Evolutionary conservation across 2,113 vertebrate genomes (phyloP).

Genomic region (Campylorhamphus procurvoides): DNA sequence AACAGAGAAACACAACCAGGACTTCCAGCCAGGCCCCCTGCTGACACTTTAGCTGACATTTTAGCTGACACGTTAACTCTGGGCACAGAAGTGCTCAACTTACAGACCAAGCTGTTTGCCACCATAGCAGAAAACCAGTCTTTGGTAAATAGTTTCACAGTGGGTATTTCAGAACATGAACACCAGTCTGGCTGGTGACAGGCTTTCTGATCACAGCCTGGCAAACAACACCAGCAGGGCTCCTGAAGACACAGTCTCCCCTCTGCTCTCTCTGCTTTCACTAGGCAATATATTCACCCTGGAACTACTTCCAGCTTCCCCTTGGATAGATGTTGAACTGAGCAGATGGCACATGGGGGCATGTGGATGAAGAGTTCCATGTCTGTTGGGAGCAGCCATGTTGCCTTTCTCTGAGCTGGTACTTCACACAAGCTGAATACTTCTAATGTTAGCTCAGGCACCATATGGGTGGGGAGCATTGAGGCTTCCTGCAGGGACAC

Average conservation of each 20-base stretch:
- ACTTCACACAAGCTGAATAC: neutral
- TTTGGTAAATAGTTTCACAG: neutral
- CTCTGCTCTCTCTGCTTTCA: neutral
- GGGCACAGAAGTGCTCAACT: neutral
- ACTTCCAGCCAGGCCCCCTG: neutral
- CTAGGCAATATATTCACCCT: fast-evolving
- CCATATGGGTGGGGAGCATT: constrained; percentile 9
- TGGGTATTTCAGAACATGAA: neutral
- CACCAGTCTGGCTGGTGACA: neutral
- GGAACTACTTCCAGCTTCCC: neutral
- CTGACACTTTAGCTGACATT: no score
- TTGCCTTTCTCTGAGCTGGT: neutral
- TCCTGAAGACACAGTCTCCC: neutral
- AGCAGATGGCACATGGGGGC: neutral
- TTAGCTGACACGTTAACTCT: neutral
- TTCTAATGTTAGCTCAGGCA: constrained; percentile 54
- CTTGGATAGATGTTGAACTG: neutral
- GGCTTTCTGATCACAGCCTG: neutral
- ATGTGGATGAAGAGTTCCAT: neutral
- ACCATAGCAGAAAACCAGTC: neutral
- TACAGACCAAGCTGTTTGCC: neutral
- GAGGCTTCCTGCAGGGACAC: neutral
- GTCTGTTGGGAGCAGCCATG: neutral
- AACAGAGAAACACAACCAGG: neutral
- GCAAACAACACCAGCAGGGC: neutral